These are phyloP conservation scores for Gryllus longicercus DNA, from an alignment of 2,888 invertebrate genomes.

Conservation along the genomic window DNA sequence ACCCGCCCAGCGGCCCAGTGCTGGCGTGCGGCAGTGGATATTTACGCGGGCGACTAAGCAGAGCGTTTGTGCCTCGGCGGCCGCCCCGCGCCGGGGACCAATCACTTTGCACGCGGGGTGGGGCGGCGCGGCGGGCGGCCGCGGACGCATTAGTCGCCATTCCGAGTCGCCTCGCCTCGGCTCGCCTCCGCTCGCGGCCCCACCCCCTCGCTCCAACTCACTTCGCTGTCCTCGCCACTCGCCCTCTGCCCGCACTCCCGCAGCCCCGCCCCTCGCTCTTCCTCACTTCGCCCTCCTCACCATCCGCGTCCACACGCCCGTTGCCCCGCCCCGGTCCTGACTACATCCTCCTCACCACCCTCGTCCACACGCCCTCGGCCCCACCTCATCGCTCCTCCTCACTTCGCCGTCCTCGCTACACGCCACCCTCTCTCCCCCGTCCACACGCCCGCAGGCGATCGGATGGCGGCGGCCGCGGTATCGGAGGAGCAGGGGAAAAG, in stretches of 20 bases:
- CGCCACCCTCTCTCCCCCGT: neutral
- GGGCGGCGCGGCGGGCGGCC: neutral
- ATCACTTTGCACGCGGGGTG: neutral
- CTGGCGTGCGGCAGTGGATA: neutral
- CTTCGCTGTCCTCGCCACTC: neutral
- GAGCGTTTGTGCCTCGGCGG: neutral
- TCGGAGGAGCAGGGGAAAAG: neutral
- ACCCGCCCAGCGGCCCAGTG: neutral
- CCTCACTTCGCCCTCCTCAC: too few species aligned
- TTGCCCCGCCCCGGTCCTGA: too few species aligned
- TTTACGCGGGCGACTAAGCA: constrained; percentile 5
- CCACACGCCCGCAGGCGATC: neutral
- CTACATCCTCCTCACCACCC: too few species aligned
- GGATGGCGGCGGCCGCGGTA: neutral
- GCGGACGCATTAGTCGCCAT: neutral
- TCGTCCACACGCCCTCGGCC: neutral
- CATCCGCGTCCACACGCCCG: neutral
- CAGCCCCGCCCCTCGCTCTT: too few species aligned
- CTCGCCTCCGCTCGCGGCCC: neutral
- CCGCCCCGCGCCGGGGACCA: neutral
- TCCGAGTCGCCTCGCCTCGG: neutral
- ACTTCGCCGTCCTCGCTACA: neutral
- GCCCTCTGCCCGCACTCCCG: neutral
- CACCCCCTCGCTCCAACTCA: too few species aligned
- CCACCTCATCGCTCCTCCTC: neutral